Percentiles rank a stretch among this genome's conserved stretches.
phyloP scores from a whole-genome alignment of 2,113 vertebrate species.

The Pimephales promelas region DNA sequence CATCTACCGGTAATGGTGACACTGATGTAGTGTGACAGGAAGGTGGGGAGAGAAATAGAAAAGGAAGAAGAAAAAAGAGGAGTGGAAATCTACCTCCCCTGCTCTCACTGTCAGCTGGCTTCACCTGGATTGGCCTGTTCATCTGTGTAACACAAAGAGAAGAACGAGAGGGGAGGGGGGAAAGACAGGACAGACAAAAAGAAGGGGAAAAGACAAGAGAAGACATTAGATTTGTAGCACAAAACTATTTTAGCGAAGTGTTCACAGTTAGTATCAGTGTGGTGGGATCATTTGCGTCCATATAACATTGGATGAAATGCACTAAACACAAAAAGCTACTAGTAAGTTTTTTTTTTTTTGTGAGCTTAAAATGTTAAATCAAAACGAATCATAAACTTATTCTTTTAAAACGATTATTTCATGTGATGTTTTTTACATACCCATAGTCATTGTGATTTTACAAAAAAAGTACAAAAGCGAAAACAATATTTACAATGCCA shows the following conservation, averaged over 20 bases:
- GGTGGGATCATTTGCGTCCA: neutral
- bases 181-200: slow-evolving; percentile 26
- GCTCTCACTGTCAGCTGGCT: slow-evolving; percentile 96
- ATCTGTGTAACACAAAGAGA: slow-evolving; percentile 79
- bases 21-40: slow-evolving; percentile 66
- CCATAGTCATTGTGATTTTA: neutral
- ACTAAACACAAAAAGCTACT: neutral
- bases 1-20: slow-evolving; percentile 70
- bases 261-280: neutral
- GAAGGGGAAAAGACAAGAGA: slow-evolving; percentile 27
- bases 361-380: neutral
- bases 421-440: neutral
- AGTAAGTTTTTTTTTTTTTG: neutral
- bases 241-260: slow-evolving; percentile 3
- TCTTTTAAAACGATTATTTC: neutral
- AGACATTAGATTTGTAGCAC: slow-evolving; percentile 46
- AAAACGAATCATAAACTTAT: neutral
- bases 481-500: neutral
- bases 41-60: slow-evolving; percentile 50
- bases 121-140: slow-evolving; percentile 99
- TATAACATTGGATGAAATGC: neutral
- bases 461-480: neutral
- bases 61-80: slow-evolving; percentile 53
- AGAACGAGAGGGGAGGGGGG: slow-evolving; percentile 25
- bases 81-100: slow-evolving; percentile 90